Evolutionary conservation across 2,888 invertebrate genomes (phyloP).

Genomic region (Acanthosepion esculentum): DNA sequence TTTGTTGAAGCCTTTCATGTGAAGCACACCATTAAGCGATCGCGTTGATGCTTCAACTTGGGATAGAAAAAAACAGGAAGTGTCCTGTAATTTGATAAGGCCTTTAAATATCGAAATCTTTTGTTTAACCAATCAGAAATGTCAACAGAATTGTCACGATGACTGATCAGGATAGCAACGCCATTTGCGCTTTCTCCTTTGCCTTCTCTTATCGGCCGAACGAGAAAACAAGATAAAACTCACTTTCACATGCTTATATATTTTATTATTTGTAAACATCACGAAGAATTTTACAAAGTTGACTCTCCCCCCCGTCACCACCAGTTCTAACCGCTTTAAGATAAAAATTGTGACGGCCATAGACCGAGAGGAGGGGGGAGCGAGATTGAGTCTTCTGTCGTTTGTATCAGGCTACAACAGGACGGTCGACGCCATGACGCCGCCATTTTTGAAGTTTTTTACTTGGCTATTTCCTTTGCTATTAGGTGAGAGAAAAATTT

Average conservation of each 20-base stretch:
- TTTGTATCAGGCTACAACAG: neutral
- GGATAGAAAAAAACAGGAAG: no score
- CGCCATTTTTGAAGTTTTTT: neutral
- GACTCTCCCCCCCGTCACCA: neutral
- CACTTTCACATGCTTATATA: neutral
- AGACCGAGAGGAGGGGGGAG: neutral
- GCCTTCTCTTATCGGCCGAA: neutral
- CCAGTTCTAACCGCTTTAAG: no score
- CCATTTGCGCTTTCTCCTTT: neutral
- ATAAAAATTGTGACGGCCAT: neutral
- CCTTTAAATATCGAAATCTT: no score
- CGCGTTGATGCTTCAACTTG: no score
- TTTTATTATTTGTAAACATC: neutral
- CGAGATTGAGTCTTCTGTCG: neutral
- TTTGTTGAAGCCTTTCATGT: no score
- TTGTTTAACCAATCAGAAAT: no score
- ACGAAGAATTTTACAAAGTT: neutral
- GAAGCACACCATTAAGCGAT: no score
- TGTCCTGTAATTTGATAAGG: no score
- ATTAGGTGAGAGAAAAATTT: neutral
- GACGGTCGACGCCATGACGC: neutral
- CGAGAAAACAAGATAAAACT: neutral
- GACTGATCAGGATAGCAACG: no score
- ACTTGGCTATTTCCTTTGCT: neutral
- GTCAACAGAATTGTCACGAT: no score